Base-by-base conservation (phyloP, 1,140 invertebrate genomes). In the Hyles vespertilio region DNA sequence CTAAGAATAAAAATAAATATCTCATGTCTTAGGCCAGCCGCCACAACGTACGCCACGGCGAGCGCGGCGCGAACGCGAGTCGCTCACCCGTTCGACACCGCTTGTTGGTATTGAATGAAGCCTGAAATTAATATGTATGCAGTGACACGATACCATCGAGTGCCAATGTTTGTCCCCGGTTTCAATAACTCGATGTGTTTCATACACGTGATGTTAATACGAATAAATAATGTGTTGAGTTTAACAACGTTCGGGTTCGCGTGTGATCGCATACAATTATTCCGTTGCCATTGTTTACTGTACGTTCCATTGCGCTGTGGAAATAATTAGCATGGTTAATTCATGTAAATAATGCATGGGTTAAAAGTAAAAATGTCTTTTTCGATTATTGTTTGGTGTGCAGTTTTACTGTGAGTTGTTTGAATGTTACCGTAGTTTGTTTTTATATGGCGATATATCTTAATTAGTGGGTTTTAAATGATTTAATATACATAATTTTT, bases 61-160 rank as follows among this genome's bases (percentile, higher is more conserved):
- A 50, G 59, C 62, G 62, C 58, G 67, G 60, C 22, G 22, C 22
- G 22, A 22, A 22, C 22, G 22, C 22, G 22, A 22, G 2, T 2
- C 22, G 70, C 73, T 72, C 69, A 72, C 61, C 57, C 67, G 68
- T 73, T 73, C 74, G 64, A 68, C 56, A 52, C 45, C 56, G 58
- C 74, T 77, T 81, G 77, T 85, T 81, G 72, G 77, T 81, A 84
- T 82, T 84, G 77, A 83, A 81, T 83, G 74, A 77, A 76, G 65
- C 69, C 60, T 70, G 65, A 75, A 84, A 65, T 65, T 65, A 65
- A 65, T 65, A 65, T 65, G 63, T 61, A 65, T 58, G 59, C 43
- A 8, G 50, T 33, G 56, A 55, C 58, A 10, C 55, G 63, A 61
- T 56, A 65, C 63, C 77, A 58, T 58, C 56, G 43, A 32, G n/a